Conservation (phyloP, 2,797 vertebrate species). For the Danio kyathit region DNA sequence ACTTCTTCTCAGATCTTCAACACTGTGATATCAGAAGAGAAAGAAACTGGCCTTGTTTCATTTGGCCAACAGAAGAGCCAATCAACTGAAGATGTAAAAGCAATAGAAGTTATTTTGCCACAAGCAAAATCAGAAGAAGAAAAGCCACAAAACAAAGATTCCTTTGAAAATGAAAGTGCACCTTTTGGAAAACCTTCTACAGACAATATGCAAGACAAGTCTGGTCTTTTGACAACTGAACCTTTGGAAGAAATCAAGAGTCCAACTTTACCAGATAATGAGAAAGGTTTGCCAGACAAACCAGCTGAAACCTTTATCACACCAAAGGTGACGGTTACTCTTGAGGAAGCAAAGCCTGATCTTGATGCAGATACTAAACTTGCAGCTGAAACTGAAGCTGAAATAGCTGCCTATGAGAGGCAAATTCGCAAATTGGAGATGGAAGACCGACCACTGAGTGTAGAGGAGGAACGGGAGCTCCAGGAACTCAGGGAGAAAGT, state of each 20-base stretch:
- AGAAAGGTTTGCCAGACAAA: conserved; percentile 55
- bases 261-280: conserved; percentile 43
- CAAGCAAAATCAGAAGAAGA: conserved; percentile 64
- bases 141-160: conserved; percentile 61
- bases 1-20: conserved; percentile 76
- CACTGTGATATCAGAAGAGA: conserved; percentile 78
- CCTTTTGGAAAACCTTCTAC: conserved; percentile 40
- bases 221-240: conserved; percentile 23
- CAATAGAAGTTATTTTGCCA: conserved; percentile 31
- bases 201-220: conserved; percentile 28
- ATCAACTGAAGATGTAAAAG: conserved; percentile 33
- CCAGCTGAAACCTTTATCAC: conserved; percentile 74
- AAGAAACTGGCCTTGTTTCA: conserved; percentile 73
- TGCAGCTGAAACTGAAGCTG: conserved; percentile 71
- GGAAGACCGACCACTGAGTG: conserved; percentile 81
- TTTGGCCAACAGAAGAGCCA: conserved; percentile 62
- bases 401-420: conserved; percentile 81
- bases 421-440: conserved; percentile 85
- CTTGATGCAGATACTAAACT: conserved; percentile 75
- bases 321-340: conserved; percentile 80
- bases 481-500: conserved; percentile 95
- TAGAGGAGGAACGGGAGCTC: conserved; percentile 83
- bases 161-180: conserved; percentile 62
- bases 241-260: conserved; percentile 51
- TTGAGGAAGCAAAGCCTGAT: conserved; percentile 75